A percentile compares a stretch with the other conserved stretches of the same genome.
These are phyloP conservation scores for Stenchaetothrips biformis DNA, from an alignment of 2,888 invertebrate genomes.

Conservation along the genomic window DNA sequence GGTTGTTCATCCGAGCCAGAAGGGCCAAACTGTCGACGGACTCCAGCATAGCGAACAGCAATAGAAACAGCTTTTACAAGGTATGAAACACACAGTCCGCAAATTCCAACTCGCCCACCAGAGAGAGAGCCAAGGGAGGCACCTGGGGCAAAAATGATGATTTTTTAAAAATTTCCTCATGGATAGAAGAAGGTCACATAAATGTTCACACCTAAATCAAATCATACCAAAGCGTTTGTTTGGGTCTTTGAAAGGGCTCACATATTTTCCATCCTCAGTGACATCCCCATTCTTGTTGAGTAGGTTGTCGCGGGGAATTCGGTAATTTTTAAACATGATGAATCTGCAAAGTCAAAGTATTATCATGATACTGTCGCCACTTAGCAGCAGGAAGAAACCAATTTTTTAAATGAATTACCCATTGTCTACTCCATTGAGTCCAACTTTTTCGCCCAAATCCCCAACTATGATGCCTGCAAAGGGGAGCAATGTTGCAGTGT, in stretches of 20 bases:
- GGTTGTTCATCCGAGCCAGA: constrained; percentile 60
- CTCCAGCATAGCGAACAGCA: constrained; percentile 74
- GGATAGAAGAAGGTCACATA: neutral
- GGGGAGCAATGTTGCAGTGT: constrained; percentile 64
- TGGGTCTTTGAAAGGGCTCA: constrained; percentile 85
- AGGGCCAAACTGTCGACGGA: constrained; percentile 68
- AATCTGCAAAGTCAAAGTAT: constrained; percentile 54
- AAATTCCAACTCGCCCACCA: constrained; percentile 73
- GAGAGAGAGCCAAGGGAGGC: constrained; percentile 83
- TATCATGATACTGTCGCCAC: neutral
- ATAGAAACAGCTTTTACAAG: constrained; percentile 69
- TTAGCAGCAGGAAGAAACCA: neutral
- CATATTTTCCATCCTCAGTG: constrained; percentile 78
- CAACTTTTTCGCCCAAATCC: constrained; percentile 89
- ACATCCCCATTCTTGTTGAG: constrained; percentile 87
- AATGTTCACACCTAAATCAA: neutral
- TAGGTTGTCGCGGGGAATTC: constrained; percentile 78
- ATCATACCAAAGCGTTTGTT: constrained; percentile 67
- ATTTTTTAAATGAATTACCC: constrained; percentile 55
- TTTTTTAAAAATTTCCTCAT: constrained; percentile 1
- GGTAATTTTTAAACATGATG: constrained; percentile 79
- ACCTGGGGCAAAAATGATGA: constrained; percentile 43
- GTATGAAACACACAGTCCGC: constrained; percentile 48
- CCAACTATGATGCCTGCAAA: constrained; percentile 79
- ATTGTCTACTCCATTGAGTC: constrained; percentile 88